phyloP scores from a whole-genome alignment of 2,888 invertebrate species.

The Monoplex corrugatus region DNA sequence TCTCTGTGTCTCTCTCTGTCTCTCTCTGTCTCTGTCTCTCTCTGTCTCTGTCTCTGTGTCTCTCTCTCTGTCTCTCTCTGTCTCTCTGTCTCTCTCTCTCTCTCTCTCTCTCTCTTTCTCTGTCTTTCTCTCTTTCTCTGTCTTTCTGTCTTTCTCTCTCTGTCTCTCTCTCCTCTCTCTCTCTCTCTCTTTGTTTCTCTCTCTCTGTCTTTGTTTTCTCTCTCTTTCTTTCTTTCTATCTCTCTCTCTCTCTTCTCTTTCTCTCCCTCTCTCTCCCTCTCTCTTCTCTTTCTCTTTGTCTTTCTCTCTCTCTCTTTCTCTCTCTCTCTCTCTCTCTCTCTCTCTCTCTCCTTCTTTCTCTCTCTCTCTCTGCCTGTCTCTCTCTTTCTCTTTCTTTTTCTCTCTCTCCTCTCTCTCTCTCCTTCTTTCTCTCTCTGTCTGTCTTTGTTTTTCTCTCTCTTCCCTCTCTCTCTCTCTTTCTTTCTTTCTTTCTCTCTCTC shows the following conservation, averaged over 20 bases:
- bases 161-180: not conserved
- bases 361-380: not conserved
- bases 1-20: not conserved
- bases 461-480: not conserved
- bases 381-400: not conserved
- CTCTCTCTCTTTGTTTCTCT: not conserved
- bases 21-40: not conserved
- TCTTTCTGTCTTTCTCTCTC: too few species aligned
- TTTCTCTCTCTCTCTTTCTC: not conserved
- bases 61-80: not conserved
- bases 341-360: conserved; percentile 6
- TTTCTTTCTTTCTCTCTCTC: not conserved
- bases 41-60: not conserved
- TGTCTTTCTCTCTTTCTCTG: not conserved
- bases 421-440: not conserved
- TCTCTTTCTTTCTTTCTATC: not conserved
- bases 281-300: not conserved
- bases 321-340: not conserved
- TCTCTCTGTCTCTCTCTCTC: conserved; percentile 18
- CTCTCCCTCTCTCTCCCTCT: conserved; percentile 19
- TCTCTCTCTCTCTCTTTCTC: not conserved
- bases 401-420: not conserved
- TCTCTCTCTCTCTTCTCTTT: not conserved
- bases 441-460: not conserved
- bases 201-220: not conserved